Conservation (phyloP, 1,140 invertebrate genomes). For the Papilio aristodemus region DNA sequence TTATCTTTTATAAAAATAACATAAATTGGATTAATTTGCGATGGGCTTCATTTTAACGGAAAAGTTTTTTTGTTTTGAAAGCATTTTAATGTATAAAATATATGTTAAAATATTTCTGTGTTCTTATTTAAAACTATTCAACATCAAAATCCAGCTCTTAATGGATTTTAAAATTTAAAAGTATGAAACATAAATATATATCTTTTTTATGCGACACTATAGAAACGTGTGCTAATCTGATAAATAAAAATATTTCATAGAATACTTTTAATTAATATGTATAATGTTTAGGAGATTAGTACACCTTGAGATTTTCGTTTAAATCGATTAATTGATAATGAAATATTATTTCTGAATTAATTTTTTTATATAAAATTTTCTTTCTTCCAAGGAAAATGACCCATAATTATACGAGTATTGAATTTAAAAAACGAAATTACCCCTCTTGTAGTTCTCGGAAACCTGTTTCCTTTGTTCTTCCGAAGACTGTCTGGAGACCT, state of each 20-base stretch:
- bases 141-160: neutral
- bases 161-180: constrained; percentile 8
- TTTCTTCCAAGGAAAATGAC: neutral
- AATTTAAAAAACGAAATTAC: constrained; percentile 21
- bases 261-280: neutral
- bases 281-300: neutral
- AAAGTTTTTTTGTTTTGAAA: neutral
- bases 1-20: no score
- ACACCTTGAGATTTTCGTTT: no score
- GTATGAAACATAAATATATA: neutral
- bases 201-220: neutral
- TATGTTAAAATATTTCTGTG: constrained; percentile 6
- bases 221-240: no score
- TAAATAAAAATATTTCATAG: neutral
- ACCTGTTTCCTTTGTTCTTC: constrained; percentile 34
- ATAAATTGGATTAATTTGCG: no score
- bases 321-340: no score
- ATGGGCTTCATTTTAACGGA: no score
- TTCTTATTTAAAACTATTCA: constrained; percentile 1
- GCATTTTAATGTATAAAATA: neutral
- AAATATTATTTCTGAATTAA: no score
- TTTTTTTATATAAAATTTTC: neutral
- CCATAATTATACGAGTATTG: constrained; percentile 2
- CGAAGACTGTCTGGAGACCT: constrained; percentile 30
- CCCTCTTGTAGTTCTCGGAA: constrained; percentile 21